Evolutionary conservation across 2,113 vertebrate species (phyloP), one percentile per base, ranked within the genome.

Genomic region (Nansenia antarctica): DNA sequence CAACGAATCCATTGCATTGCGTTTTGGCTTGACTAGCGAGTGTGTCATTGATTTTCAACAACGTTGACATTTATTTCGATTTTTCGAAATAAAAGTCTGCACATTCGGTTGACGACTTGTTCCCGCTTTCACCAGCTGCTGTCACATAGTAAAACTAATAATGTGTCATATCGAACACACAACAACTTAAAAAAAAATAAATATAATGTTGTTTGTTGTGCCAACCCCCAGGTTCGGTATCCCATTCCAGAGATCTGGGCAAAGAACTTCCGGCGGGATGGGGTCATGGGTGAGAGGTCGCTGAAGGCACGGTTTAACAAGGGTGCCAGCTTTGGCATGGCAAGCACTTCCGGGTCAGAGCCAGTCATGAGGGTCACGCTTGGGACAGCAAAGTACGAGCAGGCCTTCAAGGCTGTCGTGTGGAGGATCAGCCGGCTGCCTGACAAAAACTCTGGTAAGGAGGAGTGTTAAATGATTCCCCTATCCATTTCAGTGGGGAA

Each of bases 311-410:
- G 94, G 80, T 93, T 96, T 79, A 96, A 96, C 88, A 93, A 93
- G 72, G 93, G 94, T 62, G 94, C 95, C 55, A 94, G 92, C 79
- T 95, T 96, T 75, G 94, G 94, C 78, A 93, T 94, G 2, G 31
- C 87, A 0, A 88, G 91, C 35, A 15, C 89, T 5, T 95, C 93
- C 62, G 94, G 95, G 73, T 91, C 94, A n/a, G 95, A 96, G 78
- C 95, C 94, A 8, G 93, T 92, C 60, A 96, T 96, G 95, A 92
- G 94, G 84, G 94, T 96, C n/a, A 95, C 95, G 55, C 73, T 96
- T 81, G 95, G 95, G 74, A 94, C 93, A 14, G 95, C 95, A 69
- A 96, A 96, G 85, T 96, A 96, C 0, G 95, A 96, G 27, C 93
- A 95, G 31, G 94, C 95, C 78, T 96, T 95, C 87, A 93, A 88